Base-by-base conservation (phyloP, 2,888 invertebrate species). In the Notodromas monacha region DNA sequence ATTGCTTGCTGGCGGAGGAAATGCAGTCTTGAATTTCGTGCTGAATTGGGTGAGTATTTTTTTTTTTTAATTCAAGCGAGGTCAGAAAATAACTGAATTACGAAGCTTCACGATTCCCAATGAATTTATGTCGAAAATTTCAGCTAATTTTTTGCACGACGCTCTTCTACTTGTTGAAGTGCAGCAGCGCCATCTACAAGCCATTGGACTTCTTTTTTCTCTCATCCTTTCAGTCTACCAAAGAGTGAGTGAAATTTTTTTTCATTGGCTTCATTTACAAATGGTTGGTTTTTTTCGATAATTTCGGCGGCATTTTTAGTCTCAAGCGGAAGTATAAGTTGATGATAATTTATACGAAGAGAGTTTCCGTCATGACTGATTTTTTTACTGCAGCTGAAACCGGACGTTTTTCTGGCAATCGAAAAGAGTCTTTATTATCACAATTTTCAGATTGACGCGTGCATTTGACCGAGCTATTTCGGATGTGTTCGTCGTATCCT, bases 101-200 rank as follows among this genome's bases (percentile, higher is more conserved):
- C n/a, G n/a, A n/a, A n/a, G n/a, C n/a, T n/a, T 6, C 21, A 8
- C 21, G 8, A 21, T 21, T n/a, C n/a, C 21, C 21, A 8, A 8
- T 21, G 21, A n/a, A 31, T 3, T 29, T 6, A 2, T 29, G 10
- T 27, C 21, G 21, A n/a, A n/a, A n/a, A n/a, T n/a, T 51, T 3
- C 46, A 86, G 86, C 66, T 89, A 37, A 79, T 96, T 12, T 96
- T 96, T 52, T 64, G 92, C 44, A 89, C 92, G 3, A 77, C 89
- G 0, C 55, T 96, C 4, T 96, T 89, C 54, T 96, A 92, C 50
- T 57, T 96, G 30, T 56, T 96, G 37, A 77, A 72, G 38, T 73
- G 72, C 8, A 76, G 76, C 44, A 63, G 63, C 32, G 60, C 62
- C 33, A 58, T 73, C 31, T 96, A 92, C 52, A 84, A 84, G 44